These are phyloP conservation scores for Catajapyx aquilonaris DNA, from an alignment of 1,140 invertebrate genomes.

Conservation along the genomic window DNA sequence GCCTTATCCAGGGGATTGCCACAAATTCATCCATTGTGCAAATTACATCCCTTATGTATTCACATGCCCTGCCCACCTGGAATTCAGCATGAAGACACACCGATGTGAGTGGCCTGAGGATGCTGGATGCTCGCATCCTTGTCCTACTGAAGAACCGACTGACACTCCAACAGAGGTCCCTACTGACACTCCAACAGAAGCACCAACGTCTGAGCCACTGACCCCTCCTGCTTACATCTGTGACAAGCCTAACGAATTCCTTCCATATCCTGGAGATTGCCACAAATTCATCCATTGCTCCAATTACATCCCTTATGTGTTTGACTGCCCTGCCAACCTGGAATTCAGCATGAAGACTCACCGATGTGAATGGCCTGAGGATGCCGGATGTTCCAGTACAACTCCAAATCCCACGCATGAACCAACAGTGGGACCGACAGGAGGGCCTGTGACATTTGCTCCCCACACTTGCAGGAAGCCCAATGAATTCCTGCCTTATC, in stretches of 20 bases:
- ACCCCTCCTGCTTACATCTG: not conserved
- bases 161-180: too few relatives aligned
- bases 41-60: conserved; percentile 23
- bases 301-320: not conserved
- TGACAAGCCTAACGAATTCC: not conserved
- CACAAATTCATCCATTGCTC: not conserved
- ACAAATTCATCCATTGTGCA: conserved; percentile 29
- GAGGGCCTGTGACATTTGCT: too few relatives aligned
- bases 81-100: conserved; percentile 25
- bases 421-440: too few relatives aligned
- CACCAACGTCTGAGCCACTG: not conserved
- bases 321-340: not conserved
- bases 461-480: not conserved
- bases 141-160: too few relatives aligned
- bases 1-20: conserved; percentile 26
- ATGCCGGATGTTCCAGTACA: not conserved
- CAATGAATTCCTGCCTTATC: conserved; percentile 20
- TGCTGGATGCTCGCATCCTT: conserved; percentile 14
- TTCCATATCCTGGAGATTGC: not conserved
- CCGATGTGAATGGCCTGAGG: not conserved
- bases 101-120: conserved; percentile 19
- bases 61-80: conserved; percentile 21
- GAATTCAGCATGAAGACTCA: too few relatives aligned
- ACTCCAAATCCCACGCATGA: too few relatives aligned
- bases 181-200: too few relatives aligned